Evolutionary conservation across 2,888 invertebrate genomes (phyloP).

Genomic region (Dicycla oo): DNA sequence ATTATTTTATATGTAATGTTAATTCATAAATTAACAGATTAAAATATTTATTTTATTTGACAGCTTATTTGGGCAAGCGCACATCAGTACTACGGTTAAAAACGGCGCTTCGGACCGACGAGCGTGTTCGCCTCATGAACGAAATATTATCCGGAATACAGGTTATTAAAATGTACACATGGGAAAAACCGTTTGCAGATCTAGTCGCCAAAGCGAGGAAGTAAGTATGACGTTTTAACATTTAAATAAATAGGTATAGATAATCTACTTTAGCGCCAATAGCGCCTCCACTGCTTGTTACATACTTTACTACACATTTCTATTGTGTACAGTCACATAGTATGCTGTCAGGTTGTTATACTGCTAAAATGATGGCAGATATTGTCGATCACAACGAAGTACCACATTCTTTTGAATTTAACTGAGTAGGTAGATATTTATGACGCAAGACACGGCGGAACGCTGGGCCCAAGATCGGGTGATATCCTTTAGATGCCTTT

Average conservation of each 20-base stretch:
- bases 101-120: slow-evolving; percentile 96
- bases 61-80: slow-evolving; percentile 94
- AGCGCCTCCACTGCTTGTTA: background rate
- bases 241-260: background rate
- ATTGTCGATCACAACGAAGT: background rate
- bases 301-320: background rate
- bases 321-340: too few species aligned
- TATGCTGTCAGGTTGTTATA: background rate
- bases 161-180: slow-evolving; percentile 98
- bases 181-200: slow-evolving; percentile 95
- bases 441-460: too few species aligned
- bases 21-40: background rate
- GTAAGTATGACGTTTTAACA: slow-evolving; percentile 83
- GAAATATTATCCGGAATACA: slow-evolving; percentile 96
- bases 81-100: slow-evolving; percentile 94
- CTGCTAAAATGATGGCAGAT: background rate
- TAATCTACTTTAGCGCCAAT: too few species aligned
- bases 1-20: too few species aligned
- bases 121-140: slow-evolving; percentile 97
- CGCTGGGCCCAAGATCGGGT: too few species aligned
- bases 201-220: slow-evolving; percentile 93
- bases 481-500: background rate
- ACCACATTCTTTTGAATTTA: background rate
- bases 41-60: slow-evolving; percentile 53
- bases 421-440: background rate